Evolutionary conservation across 23 tunicate genomes (phyloP).

Genomic region (Styela clava): DNA sequence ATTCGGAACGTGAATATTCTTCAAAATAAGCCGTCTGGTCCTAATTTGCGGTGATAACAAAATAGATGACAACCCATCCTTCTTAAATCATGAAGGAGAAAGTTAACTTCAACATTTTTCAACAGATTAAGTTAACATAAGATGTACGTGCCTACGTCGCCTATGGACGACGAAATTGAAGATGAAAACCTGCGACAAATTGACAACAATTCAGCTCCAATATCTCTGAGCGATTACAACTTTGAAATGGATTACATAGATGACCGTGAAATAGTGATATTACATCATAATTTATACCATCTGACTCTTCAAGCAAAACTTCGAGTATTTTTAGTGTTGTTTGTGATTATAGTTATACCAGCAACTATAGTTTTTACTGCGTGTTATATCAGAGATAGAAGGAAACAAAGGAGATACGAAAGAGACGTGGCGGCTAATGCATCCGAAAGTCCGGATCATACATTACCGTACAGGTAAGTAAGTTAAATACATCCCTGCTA

Average conservation of each 20-base stretch:
- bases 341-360: background rate
- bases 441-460: background rate
- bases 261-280: background rate
- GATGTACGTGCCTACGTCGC: background rate
- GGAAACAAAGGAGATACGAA: background rate
- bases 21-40: no score
- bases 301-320: conserved; percentile 8
- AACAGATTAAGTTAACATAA: no score
- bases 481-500: no score
- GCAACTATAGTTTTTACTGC: conserved; percentile 7
- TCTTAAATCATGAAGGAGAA: no score
- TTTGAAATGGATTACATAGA: background rate
- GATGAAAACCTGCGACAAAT: background rate
- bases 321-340: background rate
- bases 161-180: background rate
- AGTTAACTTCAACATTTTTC: no score
- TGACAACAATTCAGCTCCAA: background rate
- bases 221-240: background rate
- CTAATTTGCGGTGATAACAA: no score
- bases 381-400: background rate
- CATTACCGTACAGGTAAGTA: background rate
- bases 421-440: background rate
- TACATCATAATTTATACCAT: conserved; percentile 12
- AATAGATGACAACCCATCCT: no score
- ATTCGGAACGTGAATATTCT: no score